Conservation (phyloP, 2,113 vertebrate genomes). For the Martes martes region DNA sequence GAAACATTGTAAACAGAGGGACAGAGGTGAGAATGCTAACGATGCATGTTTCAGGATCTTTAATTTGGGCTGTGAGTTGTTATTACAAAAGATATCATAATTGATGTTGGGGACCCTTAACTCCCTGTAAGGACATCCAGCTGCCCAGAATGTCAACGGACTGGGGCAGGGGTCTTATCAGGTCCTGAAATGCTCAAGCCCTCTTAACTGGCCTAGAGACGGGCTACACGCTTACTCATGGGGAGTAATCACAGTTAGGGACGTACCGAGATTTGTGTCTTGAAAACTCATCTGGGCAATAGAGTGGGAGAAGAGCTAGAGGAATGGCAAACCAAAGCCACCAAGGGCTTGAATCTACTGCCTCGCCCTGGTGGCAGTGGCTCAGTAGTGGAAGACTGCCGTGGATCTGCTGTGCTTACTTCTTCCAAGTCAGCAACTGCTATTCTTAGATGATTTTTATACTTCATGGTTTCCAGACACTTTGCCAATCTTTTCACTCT, state of each 20-base stretch:
- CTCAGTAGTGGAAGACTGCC: background rate
- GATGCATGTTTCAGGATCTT: background rate
- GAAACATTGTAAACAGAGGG: background rate
- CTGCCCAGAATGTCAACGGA: background rate
- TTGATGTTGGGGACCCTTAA: background rate
- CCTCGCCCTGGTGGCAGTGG: accelerated
- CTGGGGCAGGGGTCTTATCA: background rate
- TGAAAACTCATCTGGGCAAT: background rate
- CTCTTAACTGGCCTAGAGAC: background rate
- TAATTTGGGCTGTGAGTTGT: background rate
- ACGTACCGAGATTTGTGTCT: background rate
- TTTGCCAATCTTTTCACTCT: background rate
- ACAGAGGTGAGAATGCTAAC: background rate
- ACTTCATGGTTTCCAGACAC: background rate
- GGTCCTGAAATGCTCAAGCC: background rate
- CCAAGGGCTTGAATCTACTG: background rate
- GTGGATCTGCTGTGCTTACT: background rate
- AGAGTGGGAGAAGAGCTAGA: background rate
- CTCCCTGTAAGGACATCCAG: background rate
- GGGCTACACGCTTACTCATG: background rate
- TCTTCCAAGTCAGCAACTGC: background rate
- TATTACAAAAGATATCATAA: background rate
- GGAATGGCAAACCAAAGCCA: background rate
- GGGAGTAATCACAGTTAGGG: background rate
- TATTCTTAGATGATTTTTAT: background rate